phyloP scores from a whole-genome alignment of 2,797 vertebrate species.

The Chaenodraco wilsoni region DNA sequence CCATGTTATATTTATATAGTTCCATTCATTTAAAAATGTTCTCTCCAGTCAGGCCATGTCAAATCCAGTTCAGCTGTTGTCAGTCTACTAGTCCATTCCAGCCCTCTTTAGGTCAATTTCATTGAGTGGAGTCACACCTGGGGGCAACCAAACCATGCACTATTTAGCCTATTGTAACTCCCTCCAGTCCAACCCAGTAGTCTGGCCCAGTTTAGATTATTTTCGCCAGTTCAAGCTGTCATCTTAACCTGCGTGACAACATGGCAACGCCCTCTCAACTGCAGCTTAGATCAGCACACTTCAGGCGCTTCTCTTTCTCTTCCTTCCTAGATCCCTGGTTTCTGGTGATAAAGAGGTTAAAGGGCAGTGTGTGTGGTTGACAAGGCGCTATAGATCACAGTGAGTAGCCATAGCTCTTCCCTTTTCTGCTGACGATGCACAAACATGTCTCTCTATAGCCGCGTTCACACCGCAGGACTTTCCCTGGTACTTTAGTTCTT shows the following conservation, averaged over 20 bases:
- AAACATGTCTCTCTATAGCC: constrained; percentile 35
- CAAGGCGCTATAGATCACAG: constrained; percentile 51
- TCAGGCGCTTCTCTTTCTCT: constrained; percentile 24
- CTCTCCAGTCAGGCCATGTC: neutral
- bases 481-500: no score
- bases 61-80: constrained; percentile 14
- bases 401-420: constrained; percentile 34
- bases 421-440: constrained; percentile 63
- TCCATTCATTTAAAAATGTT: neutral
- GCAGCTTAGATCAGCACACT: constrained; percentile 55
- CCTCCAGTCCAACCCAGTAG: constrained; percentile 12
- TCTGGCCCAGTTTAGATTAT: constrained; percentile 33
- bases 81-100: constrained; percentile 16
- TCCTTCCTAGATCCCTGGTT: constrained; percentile 67
- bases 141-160: constrained; percentile 17
- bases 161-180: constrained; percentile 27
- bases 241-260: constrained; percentile 24
- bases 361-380: constrained; percentile 32
- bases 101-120: constrained; percentile 25
- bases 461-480: no score
- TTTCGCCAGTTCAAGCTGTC: neutral
- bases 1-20: neutral
- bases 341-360: constrained; percentile 67
- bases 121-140: constrained; percentile 27
- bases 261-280: neutral